Evolutionary conservation across 2,888 invertebrate genomes (phyloP).

Genomic region (Eremobia ochroleuca): DNA sequence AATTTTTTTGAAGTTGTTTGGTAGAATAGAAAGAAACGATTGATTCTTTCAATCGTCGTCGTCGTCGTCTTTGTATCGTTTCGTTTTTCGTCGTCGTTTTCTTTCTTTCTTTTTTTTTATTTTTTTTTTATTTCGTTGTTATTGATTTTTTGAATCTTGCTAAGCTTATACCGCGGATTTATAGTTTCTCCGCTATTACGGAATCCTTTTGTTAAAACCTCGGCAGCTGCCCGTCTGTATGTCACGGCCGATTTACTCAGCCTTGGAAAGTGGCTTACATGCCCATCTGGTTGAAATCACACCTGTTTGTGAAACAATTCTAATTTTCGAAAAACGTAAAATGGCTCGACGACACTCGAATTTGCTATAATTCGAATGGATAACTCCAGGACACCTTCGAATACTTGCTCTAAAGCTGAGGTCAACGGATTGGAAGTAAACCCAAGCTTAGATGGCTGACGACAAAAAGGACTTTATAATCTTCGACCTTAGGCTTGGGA

Average conservation of each 20-base stretch:
- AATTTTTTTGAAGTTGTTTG: background rate
- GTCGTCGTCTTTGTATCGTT: too few species aligned
- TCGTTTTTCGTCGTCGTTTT: too few species aligned
- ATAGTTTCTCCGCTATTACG: slow-evolving; percentile 9
- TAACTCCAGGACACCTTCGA: too few species aligned
- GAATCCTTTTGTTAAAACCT: slow-evolving; percentile 1
- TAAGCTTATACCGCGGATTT: background rate
- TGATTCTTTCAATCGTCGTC: too few species aligned
- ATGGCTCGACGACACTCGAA: background rate
- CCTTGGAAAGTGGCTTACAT: slow-evolving; percentile 11
- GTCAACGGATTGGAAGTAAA: too few species aligned
- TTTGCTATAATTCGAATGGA: background rate
- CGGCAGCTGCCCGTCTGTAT: background rate
- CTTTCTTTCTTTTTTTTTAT: too few species aligned
- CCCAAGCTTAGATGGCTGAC: too few species aligned
- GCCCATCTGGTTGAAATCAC: background rate
- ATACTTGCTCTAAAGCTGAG: too few species aligned
- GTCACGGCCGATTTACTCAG: slow-evolving; percentile 18
- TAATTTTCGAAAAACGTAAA: background rate
- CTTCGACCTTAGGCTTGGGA: too few species aligned
- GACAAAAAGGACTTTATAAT: too few species aligned
- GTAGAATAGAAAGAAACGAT: background rate
- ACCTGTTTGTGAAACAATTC: background rate
- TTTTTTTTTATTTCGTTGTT: too few species aligned
- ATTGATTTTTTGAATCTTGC: background rate